phyloP scores from a whole-genome alignment of 2,888 invertebrate genomes.

The Rotaria macrura region DNA sequence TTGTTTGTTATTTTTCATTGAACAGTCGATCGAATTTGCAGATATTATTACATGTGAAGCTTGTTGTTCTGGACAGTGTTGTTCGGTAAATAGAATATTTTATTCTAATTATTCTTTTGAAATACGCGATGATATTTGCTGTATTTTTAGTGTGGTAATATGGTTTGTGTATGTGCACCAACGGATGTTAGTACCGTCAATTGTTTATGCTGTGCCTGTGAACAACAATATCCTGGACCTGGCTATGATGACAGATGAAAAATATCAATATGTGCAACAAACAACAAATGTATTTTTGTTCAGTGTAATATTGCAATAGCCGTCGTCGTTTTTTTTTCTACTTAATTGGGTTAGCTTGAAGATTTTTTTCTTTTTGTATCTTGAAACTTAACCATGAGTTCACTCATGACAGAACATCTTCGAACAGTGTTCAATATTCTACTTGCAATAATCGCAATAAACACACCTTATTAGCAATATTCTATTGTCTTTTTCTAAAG shows the following conservation, averaged over 20 bases:
- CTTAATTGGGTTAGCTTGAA: not conserved
- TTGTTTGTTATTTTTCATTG: not conserved
- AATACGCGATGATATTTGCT: not conserved
- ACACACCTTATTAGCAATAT: too few relatives aligned
- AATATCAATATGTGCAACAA: not conserved
- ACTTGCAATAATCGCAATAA: not conserved
- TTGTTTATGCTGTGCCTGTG: not conserved
- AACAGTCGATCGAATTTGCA: not conserved
- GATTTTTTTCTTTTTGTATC: not conserved
- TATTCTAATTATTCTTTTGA: not conserved
- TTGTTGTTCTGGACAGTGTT: not conserved
- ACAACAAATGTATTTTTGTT: not conserved
- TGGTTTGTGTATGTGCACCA: not conserved
- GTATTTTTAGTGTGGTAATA: not conserved
- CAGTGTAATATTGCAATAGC: not conserved
- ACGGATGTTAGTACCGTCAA: not conserved
- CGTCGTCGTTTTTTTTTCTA: not conserved
- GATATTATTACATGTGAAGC: constrained; percentile 16
- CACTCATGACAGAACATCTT: not conserved
- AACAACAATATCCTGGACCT: not conserved
- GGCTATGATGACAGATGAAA: not conserved
- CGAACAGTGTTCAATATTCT: not conserved
- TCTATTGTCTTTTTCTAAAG: not conserved
- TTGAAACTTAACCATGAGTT: not conserved
- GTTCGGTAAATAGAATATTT: not conserved